Conservation (phyloP, 64 coral and sea anemone genomes). For the Cladopsammia gracilis region DNA sequence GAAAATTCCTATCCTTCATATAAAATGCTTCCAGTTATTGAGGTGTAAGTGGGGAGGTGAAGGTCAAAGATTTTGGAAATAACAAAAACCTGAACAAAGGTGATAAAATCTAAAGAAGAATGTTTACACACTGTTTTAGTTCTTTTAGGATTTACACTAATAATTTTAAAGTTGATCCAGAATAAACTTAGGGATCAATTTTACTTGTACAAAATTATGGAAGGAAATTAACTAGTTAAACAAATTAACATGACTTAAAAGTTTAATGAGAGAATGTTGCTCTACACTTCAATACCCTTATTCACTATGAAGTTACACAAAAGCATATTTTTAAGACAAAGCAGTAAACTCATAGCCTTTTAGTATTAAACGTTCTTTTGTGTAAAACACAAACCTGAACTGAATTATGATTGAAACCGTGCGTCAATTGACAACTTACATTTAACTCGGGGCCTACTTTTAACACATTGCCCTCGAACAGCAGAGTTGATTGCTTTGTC, state of each 20-base stretch:
- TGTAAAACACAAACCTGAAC: slow-evolving; percentile 24
- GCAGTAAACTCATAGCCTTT: slow-evolving; percentile 27
- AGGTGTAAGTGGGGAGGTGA: slow-evolving; percentile 25
- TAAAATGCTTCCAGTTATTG: slow-evolving; percentile 24
- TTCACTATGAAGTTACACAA: slow-evolving; percentile 28
- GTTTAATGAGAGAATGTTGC: slow-evolving; percentile 26
- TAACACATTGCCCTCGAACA: slow-evolving; percentile 44
- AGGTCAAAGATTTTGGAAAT: slow-evolving; percentile 14
- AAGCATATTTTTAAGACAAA: slow-evolving; percentile 41
- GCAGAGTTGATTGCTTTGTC: slow-evolving; percentile 57
- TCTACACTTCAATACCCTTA: slow-evolving; percentile 34
- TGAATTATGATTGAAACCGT: slow-evolving; percentile 34
- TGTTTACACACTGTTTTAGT: slow-evolving; percentile 44
- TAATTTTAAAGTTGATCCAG: slow-evolving; percentile 40
- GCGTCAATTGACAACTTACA: slow-evolving; percentile 46
- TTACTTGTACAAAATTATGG: slow-evolving; percentile 31
- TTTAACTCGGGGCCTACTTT: slow-evolving; percentile 52
- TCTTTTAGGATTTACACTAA: slow-evolving; percentile 34
- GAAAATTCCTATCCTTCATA: slow-evolving; percentile 27
- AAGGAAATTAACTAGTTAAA: slow-evolving; percentile 31
- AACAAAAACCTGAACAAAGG: slow-evolving; percentile 28
- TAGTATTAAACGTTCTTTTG: slow-evolving; percentile 31
- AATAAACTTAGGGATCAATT: slow-evolving; percentile 22
- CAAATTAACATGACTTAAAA: slow-evolving; percentile 26
- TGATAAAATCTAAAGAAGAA: slow-evolving; percentile 23